Base-by-base conservation (phyloP, 2,113 vertebrate species). In the Nerophis ophidion region DNA sequence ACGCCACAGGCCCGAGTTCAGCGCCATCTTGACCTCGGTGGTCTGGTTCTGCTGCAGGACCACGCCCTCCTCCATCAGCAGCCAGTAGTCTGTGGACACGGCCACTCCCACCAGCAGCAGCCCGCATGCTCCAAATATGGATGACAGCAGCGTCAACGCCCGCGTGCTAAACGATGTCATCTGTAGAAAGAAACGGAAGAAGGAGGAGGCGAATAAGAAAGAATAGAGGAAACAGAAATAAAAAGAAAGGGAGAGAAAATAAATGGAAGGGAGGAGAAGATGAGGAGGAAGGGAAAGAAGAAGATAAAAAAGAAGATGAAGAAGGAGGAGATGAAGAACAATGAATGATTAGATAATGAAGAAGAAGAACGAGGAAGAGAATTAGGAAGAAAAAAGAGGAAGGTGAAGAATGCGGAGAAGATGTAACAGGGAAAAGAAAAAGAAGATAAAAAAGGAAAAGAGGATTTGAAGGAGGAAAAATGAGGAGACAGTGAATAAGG, bases 51-150 rank as follows among this genome's bases (percentile, higher is more conserved):
- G 93, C 34, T 92, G 94, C 70, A 93, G 82, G 49, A 95, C 83
- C 3, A 93, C 91, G 0, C 93, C 93, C 68, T 95, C 94, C 74
- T 95, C 93, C 92, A 95, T 92, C 81, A 94, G 89, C 46, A 95
- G 89, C 94, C 94, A 95, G 85, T 94, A 94, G 82, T 95, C 94
- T 0, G 93, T 95, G 36, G 93, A 94, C 63, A 95, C 94, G 0
- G 94, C 94, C 7, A 95, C 89, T 10, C 94, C 93, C 64, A 96
- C 93, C 35, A 94, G 75, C 35, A 94, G 85, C 75, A 96, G 67
- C 6, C 93, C 93, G 0, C 93, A 93, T 0, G 92, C 94, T 2
- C 93, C 93, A 0, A 94, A 94, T 51, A 93, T 88, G 0, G 93
- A 94, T 51, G 93, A 94, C 58, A 96, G 91, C 79, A 96, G 89